Evolutionary conservation across 2,113 vertebrate species (phyloP), one percentile per base, ranked within the genome.

Genomic region (Dolichotis patagonum): DNA sequence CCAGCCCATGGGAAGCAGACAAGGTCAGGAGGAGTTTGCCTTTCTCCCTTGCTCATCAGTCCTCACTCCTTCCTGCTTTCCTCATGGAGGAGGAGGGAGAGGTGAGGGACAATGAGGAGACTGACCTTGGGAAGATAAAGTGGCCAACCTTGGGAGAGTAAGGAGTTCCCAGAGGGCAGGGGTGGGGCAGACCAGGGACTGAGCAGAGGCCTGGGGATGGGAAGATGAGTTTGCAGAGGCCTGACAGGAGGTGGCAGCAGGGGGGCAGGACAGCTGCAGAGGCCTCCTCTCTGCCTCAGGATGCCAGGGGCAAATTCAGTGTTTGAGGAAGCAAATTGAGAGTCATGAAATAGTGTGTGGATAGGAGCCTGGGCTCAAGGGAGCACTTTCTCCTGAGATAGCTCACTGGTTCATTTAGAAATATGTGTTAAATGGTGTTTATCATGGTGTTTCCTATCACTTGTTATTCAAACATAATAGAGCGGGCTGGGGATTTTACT

Each of bases 71-170:
- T 96, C 86, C 43, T 90, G 54, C 88, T 91, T 91, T 93, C 65
- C 46, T 75, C 78, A 62, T 62, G 65, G 38, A 65, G 88, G 49
- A 62, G 85, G 85, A 26, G 56, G 84, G 90, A 95, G 67, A 75
- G 67, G n/a, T 85, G 60, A 73, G 46, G 73, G 67, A 65, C 16
- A 20, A 69, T 87, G 52, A 89, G 90, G 62, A 93, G 90, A 83
- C 65, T 91, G 94, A 97, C 98, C 98, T 98, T 98, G 98, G 78
- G 78, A 92, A 96, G 97, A 98, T 98, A 97, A 98, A 43, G 81
- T 69, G 73, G 92, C 80, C 78, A 96, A 97, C 97, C 97, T 98
- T 98, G 97, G 95, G 90, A 95, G 90, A 97, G 65, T 14, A 96
- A 78, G 90, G 93, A 98, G 96, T 92, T 86, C 80, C 86, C 80